These are phyloP conservation scores for Drosophila tsacasi DNA, from an alignment of 1,140 invertebrate genomes.

Conservation along the genomic window DNA sequence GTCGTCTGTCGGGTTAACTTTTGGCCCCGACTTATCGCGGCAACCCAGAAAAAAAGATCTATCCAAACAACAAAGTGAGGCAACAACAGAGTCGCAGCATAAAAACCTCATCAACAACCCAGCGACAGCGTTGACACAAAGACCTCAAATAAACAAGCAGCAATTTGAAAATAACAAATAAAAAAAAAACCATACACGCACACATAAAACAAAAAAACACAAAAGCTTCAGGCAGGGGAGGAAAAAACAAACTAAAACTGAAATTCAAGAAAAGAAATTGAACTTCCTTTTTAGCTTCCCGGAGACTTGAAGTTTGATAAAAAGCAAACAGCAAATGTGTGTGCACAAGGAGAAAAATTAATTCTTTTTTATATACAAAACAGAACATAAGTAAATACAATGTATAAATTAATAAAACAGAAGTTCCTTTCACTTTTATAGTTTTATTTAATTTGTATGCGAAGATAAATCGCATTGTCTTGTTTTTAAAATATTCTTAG, in stretches of 20 bases:
- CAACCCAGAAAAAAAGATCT: slow-evolving; percentile 56
- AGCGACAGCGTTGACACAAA: slow-evolving; percentile 71
- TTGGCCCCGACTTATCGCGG: slow-evolving; percentile 68
- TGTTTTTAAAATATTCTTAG: not conserved
- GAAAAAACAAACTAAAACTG: slow-evolving; percentile 26
- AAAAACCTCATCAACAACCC: slow-evolving; percentile 63
- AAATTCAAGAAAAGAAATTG: slow-evolving; percentile 63
- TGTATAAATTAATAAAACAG: not conserved
- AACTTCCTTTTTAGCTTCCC: slow-evolving; percentile 63
- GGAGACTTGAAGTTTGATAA: slow-evolving; percentile 27
- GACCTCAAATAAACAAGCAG: slow-evolving; percentile 79
- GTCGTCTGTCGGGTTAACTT: slow-evolving; percentile 35
- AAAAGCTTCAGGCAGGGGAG: slow-evolving; percentile 16
- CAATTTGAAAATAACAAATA: slow-evolving; percentile 67
- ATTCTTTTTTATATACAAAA: no score
- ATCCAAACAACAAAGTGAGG: slow-evolving; percentile 67
- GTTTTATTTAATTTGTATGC: not conserved
- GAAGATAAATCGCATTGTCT: not conserved
- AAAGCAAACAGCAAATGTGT: slow-evolving; percentile 16
- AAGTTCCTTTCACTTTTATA: slow-evolving; percentile 4
- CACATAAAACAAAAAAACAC: slow-evolving; percentile 13
- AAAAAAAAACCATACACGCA: slow-evolving; percentile 32
- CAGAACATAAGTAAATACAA: no score
- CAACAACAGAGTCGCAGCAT: slow-evolving; percentile 42
- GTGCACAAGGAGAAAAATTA: slow-evolving; percentile 6